Evolutionary conservation across 1,140 invertebrate genomes (phyloP).

Genomic region (Gyrodactylus salaris): DNA sequence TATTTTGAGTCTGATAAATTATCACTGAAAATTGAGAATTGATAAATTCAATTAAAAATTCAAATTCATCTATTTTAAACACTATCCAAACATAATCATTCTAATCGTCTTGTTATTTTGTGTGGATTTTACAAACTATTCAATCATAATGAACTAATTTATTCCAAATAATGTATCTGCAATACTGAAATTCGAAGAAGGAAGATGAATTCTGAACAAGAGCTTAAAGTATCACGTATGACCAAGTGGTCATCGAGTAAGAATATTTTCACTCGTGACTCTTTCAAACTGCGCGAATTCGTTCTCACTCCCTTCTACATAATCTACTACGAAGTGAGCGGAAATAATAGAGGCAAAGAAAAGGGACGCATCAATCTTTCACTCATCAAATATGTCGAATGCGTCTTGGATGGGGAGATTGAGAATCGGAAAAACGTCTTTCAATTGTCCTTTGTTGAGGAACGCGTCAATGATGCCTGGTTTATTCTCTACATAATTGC

Average conservation of each 20-base stretch:
- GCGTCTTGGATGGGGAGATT: slow-evolving; percentile 13
- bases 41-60: not conserved
- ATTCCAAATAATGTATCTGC: no score
- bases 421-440: slow-evolving; percentile 11
- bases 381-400: slow-evolving; percentile 37
- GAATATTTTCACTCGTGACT: not conserved
- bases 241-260: not conserved
- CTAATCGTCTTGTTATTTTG: not conserved
- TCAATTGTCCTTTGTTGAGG: slow-evolving; percentile 10
- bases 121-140: not conserved
- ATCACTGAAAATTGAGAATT: not conserved
- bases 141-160: not conserved
- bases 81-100: not conserved
- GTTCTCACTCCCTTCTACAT: not conserved
- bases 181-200: no score
- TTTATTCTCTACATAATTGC: slow-evolving; percentile 42
- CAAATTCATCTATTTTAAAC: not conserved
- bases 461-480: slow-evolving; percentile 18
- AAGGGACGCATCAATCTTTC: slow-evolving; percentile 37
- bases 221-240: slow-evolving; percentile 2
- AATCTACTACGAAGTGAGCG: not conserved
- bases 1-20: no score
- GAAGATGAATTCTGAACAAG: slow-evolving; percentile 2
- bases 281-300: slow-evolving; percentile 2
- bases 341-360: slow-evolving; percentile 18